These are phyloP conservation scores for Drosophila meridiana DNA, from an alignment of 2,888 invertebrate species.

Conservation along the genomic window DNA sequence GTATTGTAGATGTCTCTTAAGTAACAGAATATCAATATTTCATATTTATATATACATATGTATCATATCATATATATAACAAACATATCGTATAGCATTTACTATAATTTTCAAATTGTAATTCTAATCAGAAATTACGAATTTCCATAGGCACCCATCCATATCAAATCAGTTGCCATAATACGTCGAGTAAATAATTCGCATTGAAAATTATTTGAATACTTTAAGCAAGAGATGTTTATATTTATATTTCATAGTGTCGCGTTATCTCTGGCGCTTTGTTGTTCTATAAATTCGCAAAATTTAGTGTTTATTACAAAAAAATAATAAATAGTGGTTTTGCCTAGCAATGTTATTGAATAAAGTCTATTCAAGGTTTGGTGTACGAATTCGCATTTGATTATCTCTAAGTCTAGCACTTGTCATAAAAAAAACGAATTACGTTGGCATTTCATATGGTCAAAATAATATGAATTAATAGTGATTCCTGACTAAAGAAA, in stretches of 20 bases:
- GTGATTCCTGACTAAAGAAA: neutral
- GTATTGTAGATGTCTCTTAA: neutral
- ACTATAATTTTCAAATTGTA: neutral
- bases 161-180: neutral
- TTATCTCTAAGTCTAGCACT: slow-evolving; percentile 1
- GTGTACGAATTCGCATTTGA: slow-evolving; percentile 2
- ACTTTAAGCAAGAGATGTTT: slow-evolving; percentile 2
- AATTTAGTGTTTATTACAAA: neutral
- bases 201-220: neutral
- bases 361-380: neutral
- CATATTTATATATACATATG: neutral
- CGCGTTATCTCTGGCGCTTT: neutral
- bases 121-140: neutral
- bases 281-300: slow-evolving; percentile 1
- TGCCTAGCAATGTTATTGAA: neutral
- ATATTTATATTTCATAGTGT: neutral
- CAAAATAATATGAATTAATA: neutral
- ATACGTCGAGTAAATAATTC: neutral
- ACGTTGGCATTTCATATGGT: neutral
- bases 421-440: neutral
- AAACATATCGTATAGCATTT: neutral
- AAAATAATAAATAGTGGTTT: neutral
- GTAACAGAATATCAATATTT: neutral
- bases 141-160: neutral
- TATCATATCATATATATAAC: neutral